Conservation (phyloP, 2,113 vertebrate species). For the Erinaceus europaeus region DNA sequence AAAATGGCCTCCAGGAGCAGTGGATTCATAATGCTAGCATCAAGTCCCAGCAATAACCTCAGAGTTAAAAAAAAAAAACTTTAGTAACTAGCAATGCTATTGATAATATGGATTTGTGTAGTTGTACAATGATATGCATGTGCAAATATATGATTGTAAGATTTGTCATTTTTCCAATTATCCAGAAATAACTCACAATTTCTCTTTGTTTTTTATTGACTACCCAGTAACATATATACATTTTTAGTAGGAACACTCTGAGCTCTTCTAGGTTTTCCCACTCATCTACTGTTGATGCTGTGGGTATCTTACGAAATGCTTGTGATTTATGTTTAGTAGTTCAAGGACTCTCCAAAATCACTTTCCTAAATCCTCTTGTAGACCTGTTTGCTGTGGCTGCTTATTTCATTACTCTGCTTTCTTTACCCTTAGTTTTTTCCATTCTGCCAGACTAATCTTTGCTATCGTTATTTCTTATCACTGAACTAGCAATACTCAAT, state of each 20-base stretch:
- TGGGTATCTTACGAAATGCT: neutral
- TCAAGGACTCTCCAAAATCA: neutral
- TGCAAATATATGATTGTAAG: neutral
- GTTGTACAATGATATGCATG: neutral
- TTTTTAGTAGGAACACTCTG: neutral
- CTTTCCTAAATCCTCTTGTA: neutral
- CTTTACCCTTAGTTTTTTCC: neutral
- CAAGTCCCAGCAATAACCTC: no score
- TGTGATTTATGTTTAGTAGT: neutral
- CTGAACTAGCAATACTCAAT: neutral
- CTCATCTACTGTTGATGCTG: neutral
- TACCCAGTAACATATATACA: neutral
- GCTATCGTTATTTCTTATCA: neutral
- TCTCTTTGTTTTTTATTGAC: neutral
- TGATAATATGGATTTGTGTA: neutral
- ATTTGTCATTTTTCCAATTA: neutral
- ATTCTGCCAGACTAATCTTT: neutral
- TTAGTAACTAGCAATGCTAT: neutral
- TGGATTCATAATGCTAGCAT: no score
- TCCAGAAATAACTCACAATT: neutral
- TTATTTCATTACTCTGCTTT: neutral
- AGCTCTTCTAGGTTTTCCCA: neutral
- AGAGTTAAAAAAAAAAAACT: no score
- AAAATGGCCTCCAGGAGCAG: no score
- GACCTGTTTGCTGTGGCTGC: neutral